Conservation (phyloP, 1,140 invertebrate species). For the Drosophila sp. region DNA sequence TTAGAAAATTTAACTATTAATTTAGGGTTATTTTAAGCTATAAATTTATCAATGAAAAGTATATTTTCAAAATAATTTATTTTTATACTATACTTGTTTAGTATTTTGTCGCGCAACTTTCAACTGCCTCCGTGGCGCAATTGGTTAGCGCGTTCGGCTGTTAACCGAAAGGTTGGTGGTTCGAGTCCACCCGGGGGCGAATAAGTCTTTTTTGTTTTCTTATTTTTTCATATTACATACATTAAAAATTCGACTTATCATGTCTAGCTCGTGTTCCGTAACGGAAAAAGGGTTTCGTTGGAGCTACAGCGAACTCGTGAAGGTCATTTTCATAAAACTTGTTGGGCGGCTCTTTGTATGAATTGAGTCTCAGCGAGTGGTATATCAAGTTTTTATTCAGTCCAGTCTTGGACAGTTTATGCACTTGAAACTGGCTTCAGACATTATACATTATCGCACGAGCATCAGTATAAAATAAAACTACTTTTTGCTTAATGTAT, state of each 20-base stretch:
- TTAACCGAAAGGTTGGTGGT: slow-evolving; percentile 94
- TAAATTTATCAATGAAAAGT: slow-evolving; percentile 87
- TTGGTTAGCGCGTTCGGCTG: slow-evolving; percentile 92
- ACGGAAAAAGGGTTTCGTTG: slow-evolving; percentile 26
- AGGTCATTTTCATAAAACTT: slow-evolving; percentile 46
- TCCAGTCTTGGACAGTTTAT: slow-evolving; percentile 11
- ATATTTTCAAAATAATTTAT: no score
- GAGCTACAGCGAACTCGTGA: slow-evolving; percentile 13
- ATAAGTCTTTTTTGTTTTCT: slow-evolving; percentile 12
- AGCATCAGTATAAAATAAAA: slow-evolving; percentile 4
- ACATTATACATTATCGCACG: slow-evolving; percentile 18
- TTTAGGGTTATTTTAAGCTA: no score
- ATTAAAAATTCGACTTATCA: neutral
- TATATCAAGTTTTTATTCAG: slow-evolving; percentile 31
- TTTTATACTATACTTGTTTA: slow-evolving; percentile 19
- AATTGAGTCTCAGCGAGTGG: slow-evolving; percentile 25
- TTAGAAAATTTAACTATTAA: slow-evolving; percentile 87
- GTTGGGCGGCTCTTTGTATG: slow-evolving; percentile 28
- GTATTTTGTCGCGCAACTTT: neutral
- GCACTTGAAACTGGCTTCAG: slow-evolving; percentile 37
- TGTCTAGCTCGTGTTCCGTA: slow-evolving; percentile 10
- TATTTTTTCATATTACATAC: neutral
- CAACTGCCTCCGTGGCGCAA: slow-evolving; percentile 91
- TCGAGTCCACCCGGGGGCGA: slow-evolving; percentile 93
- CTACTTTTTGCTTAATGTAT: neutral